Evolutionary conservation across 2,113 vertebrate species (phyloP).

Genomic region (Pantherophis guttatus): DNA sequence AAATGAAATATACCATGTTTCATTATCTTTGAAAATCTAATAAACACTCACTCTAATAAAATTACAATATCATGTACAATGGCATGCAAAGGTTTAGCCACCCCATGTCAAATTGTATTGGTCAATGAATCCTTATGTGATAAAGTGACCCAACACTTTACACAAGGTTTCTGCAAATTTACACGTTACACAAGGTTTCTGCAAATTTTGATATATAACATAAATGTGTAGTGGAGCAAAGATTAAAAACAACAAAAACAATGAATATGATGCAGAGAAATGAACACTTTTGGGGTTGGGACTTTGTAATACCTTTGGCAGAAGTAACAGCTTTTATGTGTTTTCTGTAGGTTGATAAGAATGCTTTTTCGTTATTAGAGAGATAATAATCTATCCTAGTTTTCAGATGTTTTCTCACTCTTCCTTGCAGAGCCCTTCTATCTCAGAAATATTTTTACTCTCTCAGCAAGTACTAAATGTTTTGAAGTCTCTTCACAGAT

Average conservation of each 20-base stretch:
- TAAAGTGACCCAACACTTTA: not conserved
- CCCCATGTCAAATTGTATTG: not conserved
- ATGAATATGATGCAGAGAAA: not conserved
- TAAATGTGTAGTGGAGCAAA: not conserved
- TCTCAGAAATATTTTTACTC: not conserved
- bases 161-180: not conserved
- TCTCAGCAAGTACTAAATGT: not conserved
- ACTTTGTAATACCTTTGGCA: not conserved
- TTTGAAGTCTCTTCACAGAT: not conserved
- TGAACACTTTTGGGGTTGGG: not conserved
- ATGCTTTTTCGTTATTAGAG: not conserved
- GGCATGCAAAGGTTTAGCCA: not conserved
- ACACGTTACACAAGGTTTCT: not conserved
- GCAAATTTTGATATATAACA: not conserved
- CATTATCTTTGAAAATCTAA: not conserved
- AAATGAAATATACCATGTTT: not conserved
- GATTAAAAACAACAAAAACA: not conserved
- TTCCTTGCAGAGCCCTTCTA: not conserved
- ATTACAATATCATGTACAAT: not conserved
- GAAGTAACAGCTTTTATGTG: not conserved
- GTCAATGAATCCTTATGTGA: not conserved
- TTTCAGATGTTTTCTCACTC: not conserved
- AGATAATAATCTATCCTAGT: not conserved
- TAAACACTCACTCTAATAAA: not conserved
- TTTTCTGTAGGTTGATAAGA: not conserved